Conservation (phyloP, 1,140 invertebrate species). For the Oppia nitens region DNA sequence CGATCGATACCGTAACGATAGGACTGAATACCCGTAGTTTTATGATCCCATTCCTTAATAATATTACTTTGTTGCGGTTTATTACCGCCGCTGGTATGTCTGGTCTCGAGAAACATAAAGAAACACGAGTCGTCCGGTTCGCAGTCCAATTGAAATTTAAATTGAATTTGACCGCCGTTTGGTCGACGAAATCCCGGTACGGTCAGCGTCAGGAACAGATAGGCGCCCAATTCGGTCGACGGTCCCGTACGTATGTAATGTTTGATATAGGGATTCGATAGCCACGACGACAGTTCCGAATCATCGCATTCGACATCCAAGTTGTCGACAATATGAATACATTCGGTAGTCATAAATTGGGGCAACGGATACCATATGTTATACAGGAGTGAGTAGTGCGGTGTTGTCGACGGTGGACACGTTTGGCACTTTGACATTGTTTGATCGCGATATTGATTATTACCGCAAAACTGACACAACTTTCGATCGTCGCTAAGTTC, state of each 20-base stretch:
- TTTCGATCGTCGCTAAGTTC: slow-evolving; percentile 25
- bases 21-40: neutral
- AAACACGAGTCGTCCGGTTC: slow-evolving; percentile 32
- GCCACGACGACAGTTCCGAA: neutral
- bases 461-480: slow-evolving; percentile 30
- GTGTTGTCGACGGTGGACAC: slow-evolving; percentile 37
- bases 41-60: slow-evolving; percentile 7
- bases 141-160: slow-evolving; percentile 37
- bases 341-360: neutral
- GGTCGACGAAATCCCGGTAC: slow-evolving; percentile 33
- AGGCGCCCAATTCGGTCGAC: slow-evolving; percentile 24
- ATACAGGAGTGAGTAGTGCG: slow-evolving; percentile 35
- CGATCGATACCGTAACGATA: slow-evolving; percentile 1
- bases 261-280: neutral
- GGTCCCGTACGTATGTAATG: slow-evolving; percentile 14
- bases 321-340: neutral
- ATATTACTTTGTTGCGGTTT: neutral
- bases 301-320: neutral
- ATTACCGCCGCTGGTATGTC: neutral
- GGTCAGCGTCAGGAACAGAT: slow-evolving; percentile 34
- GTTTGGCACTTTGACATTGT: slow-evolving; percentile 28
- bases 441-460: slow-evolving; percentile 29
- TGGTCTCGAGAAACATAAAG: slow-evolving; percentile 29
- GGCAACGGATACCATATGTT: slow-evolving; percentile 32
- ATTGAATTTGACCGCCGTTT: slow-evolving; percentile 32